phyloP scores from a whole-genome alignment of 2,888 invertebrate genomes.

The Patella caerulea region DNA sequence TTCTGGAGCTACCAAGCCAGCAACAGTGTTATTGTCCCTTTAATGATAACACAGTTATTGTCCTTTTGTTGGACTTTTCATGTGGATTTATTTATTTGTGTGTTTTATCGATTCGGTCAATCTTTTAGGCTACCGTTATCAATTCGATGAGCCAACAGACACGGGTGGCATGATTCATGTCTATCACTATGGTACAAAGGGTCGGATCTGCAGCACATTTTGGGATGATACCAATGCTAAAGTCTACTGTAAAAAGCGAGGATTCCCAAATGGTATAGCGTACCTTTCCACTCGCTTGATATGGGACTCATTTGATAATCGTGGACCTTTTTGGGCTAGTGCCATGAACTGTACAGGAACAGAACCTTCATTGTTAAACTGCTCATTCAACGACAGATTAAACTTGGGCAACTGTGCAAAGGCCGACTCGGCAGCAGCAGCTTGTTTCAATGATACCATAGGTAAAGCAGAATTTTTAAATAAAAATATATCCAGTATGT shows the following conservation, averaged over 20 bases:
- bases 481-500: too few relatives aligned
- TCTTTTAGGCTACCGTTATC: conserved; percentile 42
- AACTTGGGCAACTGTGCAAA: conserved; percentile 50
- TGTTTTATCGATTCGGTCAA: too few relatives aligned
- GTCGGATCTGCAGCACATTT: conserved; percentile 71
- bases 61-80: too few relatives aligned
- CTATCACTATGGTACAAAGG: conserved; percentile 57
- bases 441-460: conserved; percentile 53
- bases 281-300: conserved; percentile 39
- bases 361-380: conserved; percentile 46
- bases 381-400: conserved; percentile 45
- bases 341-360: conserved; percentile 55
- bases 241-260: conserved; percentile 51
- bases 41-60: too few relatives aligned
- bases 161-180: conserved; percentile 39
- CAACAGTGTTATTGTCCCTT: too few relatives aligned
- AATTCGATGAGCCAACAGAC: conserved; percentile 28
- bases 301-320: conserved; percentile 35
- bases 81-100: too few relatives aligned
- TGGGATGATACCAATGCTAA: conserved; percentile 56
- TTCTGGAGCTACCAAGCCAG: too few relatives aligned
- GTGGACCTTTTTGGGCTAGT: conserved; percentile 53
- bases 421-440: conserved; percentile 48
- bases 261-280: conserved; percentile 48
- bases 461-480: conserved; percentile 30